Percentiles rank a stretch among this genome's conserved stretches.
phyloP scores from a whole-genome alignment of 1,140 invertebrate species.

The Mya arenaria region DNA sequence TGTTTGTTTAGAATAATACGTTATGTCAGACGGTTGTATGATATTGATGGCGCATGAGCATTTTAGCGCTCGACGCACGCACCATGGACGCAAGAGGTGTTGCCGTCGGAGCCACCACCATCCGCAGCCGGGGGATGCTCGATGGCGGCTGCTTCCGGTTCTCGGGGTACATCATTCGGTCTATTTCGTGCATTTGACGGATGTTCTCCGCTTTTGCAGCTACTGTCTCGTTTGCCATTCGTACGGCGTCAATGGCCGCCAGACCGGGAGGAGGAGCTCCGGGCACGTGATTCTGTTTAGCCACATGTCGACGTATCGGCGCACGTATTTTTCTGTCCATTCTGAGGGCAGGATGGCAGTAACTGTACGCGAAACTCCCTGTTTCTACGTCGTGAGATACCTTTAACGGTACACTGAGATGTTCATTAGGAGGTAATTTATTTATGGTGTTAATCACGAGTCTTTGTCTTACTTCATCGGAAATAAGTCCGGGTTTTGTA shows the following conservation, averaged over 20 bases:
- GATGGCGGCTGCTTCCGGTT: neutral
- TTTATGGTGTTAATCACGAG: conserved; percentile 5
- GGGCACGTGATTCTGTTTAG: neutral
- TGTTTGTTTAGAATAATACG: too few species aligned
- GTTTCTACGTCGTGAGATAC: neutral
- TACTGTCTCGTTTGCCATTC: conserved; percentile 44
- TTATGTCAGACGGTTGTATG: conserved; percentile 3
- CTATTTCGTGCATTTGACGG: conserved; percentile 13
- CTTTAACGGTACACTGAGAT: neutral
- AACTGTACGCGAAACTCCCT: conserved; percentile 28
- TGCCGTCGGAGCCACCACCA: conserved; percentile 39
- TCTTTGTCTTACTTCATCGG: neutral
- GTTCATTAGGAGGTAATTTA: neutral
- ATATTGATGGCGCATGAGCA: conserved; percentile 29
- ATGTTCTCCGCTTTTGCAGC: neutral
- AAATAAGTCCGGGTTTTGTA: neutral
- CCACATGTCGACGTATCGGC: neutral
- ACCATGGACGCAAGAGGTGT: conserved; percentile 33
- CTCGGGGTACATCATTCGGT: conserved; percentile 17
- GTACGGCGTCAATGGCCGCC: conserved; percentile 31
- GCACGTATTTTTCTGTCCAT: neutral
- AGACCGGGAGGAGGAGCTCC: neutral
- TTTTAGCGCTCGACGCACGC: conserved; percentile 33
- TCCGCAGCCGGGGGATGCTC: conserved; percentile 26
- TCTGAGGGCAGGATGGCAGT: neutral